These are phyloP conservation scores for Python bivittatus DNA, from an alignment of 2,113 vertebrate species.

Conservation along the genomic window DNA sequence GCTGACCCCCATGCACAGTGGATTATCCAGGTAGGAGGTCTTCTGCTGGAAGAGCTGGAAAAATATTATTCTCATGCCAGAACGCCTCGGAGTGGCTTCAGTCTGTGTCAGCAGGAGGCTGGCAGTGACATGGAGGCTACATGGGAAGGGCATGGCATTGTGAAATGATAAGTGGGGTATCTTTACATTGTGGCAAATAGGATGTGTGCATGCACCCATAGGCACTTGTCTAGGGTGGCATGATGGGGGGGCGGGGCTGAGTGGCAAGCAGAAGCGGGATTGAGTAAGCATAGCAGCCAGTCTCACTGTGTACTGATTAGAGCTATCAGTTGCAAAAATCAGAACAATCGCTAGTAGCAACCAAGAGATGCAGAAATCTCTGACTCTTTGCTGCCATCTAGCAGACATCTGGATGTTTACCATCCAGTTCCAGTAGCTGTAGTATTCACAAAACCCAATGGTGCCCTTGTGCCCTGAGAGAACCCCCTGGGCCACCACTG, in stretches of 20 bases:
- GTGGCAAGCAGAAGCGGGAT: neutral
- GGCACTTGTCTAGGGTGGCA: neutral
- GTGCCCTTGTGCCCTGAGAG: neutral
- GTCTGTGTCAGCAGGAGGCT: neutral
- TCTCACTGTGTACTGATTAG: neutral
- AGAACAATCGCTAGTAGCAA: neutral
- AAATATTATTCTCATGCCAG: neutral
- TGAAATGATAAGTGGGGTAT: neutral
- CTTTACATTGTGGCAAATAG: neutral
- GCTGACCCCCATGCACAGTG: neutral
- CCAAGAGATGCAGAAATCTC: neutral
- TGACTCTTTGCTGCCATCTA: neutral
- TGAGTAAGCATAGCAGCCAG: neutral
- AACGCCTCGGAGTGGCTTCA: neutral
- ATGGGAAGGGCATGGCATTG: neutral
- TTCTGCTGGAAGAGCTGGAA: neutral
- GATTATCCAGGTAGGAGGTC: neutral
- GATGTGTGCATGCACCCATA: neutral
- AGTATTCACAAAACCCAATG: neutral
- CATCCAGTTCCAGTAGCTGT: neutral
- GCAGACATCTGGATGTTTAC: neutral
- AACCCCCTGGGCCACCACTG: neutral
- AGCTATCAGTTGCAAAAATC: neutral
- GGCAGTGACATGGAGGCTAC: neutral
- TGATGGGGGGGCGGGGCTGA: neutral